Evolutionary conservation across 1,140 invertebrate species (phyloP).

Genomic region (Calephelis nemesis): DNA sequence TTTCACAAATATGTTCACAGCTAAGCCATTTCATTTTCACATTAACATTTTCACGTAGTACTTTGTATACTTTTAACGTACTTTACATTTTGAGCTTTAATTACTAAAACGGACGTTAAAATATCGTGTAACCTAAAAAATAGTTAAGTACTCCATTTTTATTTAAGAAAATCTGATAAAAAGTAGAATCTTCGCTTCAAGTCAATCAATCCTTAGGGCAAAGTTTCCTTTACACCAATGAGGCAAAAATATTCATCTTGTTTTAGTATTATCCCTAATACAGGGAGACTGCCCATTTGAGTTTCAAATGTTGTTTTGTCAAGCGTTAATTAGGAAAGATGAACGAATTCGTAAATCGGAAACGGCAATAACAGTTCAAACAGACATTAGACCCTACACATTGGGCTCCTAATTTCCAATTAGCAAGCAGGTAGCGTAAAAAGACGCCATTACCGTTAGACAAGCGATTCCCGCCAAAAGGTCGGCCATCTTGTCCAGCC

Average conservation of each 20-base stretch:
- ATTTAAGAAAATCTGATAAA: too few species aligned
- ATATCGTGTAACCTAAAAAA: too few species aligned
- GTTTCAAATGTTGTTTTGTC: conserved; percentile 20
- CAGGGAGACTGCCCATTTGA: conserved; percentile 8
- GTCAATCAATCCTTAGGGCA: too few species aligned
- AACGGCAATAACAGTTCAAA: conserved; percentile 59
- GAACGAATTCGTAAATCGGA: conserved; percentile 63
- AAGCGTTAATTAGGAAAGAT: conserved; percentile 50
- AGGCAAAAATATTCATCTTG: conserved; percentile 4
- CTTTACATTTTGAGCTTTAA: too few species aligned
- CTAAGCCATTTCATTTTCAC: too few species aligned
- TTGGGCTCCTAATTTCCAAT: conserved; percentile 72
- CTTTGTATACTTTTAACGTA: too few species aligned
- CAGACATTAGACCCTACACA: conserved; percentile 66
- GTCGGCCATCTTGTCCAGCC: conserved; percentile 64
- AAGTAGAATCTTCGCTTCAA: too few species aligned
- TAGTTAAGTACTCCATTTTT: too few species aligned
- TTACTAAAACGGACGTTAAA: too few species aligned
- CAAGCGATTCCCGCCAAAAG: conserved; percentile 65
- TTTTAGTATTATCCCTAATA: background rate
- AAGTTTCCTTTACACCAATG: too few species aligned
- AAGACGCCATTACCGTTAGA: conserved; percentile 70
- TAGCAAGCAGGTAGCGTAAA: conserved; percentile 77
- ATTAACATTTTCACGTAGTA: too few species aligned
- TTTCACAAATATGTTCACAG: too few species aligned